Evolutionary conservation across 2,888 invertebrate genomes (phyloP).

Genomic region (Drosophila mimetica): DNA sequence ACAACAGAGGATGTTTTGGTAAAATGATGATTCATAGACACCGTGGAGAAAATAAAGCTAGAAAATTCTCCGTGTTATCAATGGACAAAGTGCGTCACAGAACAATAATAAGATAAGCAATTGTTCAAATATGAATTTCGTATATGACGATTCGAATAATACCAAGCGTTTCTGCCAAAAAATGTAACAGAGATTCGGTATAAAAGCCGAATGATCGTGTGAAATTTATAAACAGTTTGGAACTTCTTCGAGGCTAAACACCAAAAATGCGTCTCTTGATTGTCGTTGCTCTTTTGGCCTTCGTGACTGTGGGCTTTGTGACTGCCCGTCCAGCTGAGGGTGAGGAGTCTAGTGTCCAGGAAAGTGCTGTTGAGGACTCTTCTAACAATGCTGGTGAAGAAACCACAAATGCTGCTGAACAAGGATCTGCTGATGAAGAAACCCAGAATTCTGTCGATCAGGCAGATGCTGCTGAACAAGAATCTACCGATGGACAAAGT

Average conservation of each 20-base stretch:
- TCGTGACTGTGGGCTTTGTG: slow-evolving; percentile 29
- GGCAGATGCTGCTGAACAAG: not conserved
- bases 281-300: slow-evolving; percentile 34
- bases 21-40: not conserved
- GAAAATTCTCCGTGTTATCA: not conserved
- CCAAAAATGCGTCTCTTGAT: slow-evolving; percentile 38
- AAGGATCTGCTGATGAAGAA: slow-evolving; percentile 2
- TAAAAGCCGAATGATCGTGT: slow-evolving; percentile 10
- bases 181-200: slow-evolving; percentile 9
- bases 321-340: slow-evolving; percentile 24
- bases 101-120: slow-evolving; percentile 4
- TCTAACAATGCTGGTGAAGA: not conserved
- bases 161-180: not conserved
- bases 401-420: not conserved
- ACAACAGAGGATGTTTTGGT: no score
- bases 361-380: slow-evolving; percentile 6
- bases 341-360: not conserved
- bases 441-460: not conserved
- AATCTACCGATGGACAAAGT: no score
- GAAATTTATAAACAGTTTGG: slow-evolving; percentile 22
- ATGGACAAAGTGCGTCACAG: slow-evolving; percentile 13
- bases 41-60: not conserved
- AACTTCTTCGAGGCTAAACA: not conserved
- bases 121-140: slow-evolving; percentile 31
- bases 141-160: slow-evolving; percentile 3